Conservation (phyloP, 1,140 invertebrate genomes). For the Trypoxylus dichotomus region DNA sequence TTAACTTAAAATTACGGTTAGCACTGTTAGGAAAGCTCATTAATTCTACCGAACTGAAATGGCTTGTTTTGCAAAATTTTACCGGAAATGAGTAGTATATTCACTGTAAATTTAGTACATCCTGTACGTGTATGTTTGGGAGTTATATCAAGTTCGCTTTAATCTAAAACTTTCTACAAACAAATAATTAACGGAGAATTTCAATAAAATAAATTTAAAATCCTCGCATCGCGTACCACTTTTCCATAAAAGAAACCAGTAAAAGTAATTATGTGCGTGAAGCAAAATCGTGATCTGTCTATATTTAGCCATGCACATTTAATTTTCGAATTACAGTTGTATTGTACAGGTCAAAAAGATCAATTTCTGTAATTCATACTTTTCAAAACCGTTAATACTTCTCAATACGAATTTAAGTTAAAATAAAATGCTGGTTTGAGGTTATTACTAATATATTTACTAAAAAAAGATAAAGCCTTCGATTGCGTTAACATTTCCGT, state of each 20-base stretch:
- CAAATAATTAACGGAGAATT: too few relatives aligned
- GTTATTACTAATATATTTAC: too few relatives aligned
- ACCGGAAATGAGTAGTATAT: neutral
- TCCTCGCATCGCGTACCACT: neutral
- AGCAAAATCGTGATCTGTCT: neutral
- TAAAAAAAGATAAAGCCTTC: too few relatives aligned
- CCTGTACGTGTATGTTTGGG: neutral
- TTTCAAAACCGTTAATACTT: too few relatives aligned
- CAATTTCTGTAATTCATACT: too few relatives aligned
- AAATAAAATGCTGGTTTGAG: too few relatives aligned
- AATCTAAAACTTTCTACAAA: neutral
- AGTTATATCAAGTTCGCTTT: too few relatives aligned
- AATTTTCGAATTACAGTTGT: too few relatives aligned
- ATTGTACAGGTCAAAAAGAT: too few relatives aligned
- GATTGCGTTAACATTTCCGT: too few relatives aligned
- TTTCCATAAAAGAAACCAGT: neutral
- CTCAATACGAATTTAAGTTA: too few relatives aligned
- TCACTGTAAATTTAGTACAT: neutral
- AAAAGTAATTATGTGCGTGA: neutral
- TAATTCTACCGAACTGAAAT: neutral
- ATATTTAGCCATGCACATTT: neutral
- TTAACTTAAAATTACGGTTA: neutral
- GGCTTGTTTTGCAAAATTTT: neutral
- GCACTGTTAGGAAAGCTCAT: neutral
- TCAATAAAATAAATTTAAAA: neutral